A percentile compares a stretch with the other conserved stretches of the same genome.
Evolutionary conservation across 2,888 invertebrate species (phyloP).

Genomic region (Leptinotarsa peninsularis): DNA sequence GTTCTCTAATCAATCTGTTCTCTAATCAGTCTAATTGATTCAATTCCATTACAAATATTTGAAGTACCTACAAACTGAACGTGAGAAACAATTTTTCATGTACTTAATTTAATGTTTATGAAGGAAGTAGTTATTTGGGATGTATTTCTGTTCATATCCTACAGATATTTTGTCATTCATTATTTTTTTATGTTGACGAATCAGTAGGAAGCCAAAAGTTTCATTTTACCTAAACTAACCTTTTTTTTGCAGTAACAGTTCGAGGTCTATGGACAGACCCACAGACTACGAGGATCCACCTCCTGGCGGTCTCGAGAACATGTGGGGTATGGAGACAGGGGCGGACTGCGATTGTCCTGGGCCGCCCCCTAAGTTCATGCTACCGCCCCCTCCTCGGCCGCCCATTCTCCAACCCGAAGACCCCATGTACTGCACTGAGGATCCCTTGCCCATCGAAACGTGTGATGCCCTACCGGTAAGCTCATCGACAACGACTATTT

Average conservation of each 20-base stretch:
- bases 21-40: no score
- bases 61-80: no score
- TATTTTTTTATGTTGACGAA: no score
- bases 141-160: no score
- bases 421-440: slow-evolving; percentile 78
- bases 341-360: slow-evolving; percentile 82
- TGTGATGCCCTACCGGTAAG: slow-evolving; percentile 84
- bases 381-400: slow-evolving; percentile 81
- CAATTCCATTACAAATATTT: no score
- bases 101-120: no score
- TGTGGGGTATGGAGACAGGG: slow-evolving; percentile 79
- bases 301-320: slow-evolving; percentile 66
- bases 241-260: slow-evolving; percentile 47
- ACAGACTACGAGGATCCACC: slow-evolving; percentile 59
- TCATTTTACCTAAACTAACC: no score
- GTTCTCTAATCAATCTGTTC: no score
- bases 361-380: slow-evolving; percentile 80
- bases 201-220: no score
- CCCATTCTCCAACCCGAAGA: slow-evolving; percentile 76
- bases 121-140: no score
- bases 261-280: slow-evolving; percentile 63
- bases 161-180: no score
- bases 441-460: slow-evolving; percentile 78
- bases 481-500: slow-evolving; percentile 48
- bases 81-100: no score